A percentile compares a stretch with the other conserved stretches of the same genome.
phyloP scores from a whole-genome alignment of 2,888 invertebrate species.

The Anodontia alba region DNA sequence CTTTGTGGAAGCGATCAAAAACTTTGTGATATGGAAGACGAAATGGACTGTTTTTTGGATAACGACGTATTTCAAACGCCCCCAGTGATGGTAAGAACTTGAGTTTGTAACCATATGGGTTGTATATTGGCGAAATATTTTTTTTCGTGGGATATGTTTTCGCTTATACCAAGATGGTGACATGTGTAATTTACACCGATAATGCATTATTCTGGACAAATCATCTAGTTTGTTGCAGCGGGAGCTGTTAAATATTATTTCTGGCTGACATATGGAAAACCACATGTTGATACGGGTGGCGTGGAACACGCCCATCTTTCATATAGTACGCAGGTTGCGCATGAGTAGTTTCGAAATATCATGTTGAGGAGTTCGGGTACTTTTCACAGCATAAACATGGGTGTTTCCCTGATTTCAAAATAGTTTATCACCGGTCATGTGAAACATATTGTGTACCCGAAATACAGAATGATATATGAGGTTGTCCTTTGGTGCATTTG shows the following conservation, averaged over 20 bases:
- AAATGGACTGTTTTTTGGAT: slow-evolving; percentile 78
- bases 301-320: slow-evolving; percentile 13
- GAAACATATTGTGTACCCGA: no score
- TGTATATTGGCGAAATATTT: neutral
- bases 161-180: no score
- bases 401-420: neutral
- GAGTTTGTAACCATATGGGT: slow-evolving; percentile 13
- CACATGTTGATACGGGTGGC: slow-evolving; percentile 14
- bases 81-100: slow-evolving; percentile 64
- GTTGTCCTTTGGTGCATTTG: no score
- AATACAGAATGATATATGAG: no score
- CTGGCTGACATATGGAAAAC: neutral
- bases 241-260: neutral
- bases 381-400: neutral
- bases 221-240: no score
- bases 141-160: no score
- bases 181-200: no score
- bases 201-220: no score
- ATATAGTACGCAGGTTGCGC: neutral
- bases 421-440: slow-evolving; percentile 1
- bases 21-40: slow-evolving; percentile 78
- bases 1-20: slow-evolving; percentile 80
- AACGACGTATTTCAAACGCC: slow-evolving; percentile 77
- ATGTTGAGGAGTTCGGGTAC: neutral
- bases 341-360: slow-evolving; percentile 12